Conservation (phyloP, 2,113 vertebrate genomes). For the Oophaga pumilio region DNA sequence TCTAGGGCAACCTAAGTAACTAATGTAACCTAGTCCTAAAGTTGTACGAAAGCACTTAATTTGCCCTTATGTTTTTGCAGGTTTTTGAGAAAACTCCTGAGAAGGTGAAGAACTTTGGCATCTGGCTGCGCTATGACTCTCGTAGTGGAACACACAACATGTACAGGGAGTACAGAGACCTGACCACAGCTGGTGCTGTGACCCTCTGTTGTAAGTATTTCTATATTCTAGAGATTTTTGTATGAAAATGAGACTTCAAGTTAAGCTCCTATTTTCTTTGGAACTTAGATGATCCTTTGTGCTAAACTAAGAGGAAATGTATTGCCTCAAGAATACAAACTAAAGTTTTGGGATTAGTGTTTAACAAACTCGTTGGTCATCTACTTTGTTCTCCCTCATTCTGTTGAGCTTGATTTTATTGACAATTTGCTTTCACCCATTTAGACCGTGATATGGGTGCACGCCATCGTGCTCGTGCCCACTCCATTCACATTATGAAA, state of each 20-base stretch:
- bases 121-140: conserved; percentile 98
- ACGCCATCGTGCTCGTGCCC: conserved; percentile 90
- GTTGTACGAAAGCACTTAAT: background rate
- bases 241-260: background rate
- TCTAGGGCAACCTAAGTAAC: no score
- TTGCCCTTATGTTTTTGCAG: conserved; percentile 65
- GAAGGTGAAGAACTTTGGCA: conserved; percentile 96
- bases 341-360: no score
- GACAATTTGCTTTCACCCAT: background rate
- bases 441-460: conserved; percentile 96
- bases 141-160: conserved; percentile 98
- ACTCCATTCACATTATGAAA: conserved; percentile 98
- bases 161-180: conserved; percentile 97
- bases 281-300: no score
- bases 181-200: conserved; percentile 93
- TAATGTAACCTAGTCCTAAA: no score
- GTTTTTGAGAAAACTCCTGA: conserved; percentile 92
- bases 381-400: no score
- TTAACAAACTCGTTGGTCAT: no score
- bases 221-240: background rate
- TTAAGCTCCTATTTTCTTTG: background rate
- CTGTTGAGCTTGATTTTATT: background rate
- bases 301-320: no score
- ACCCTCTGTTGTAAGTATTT: conserved; percentile 94
- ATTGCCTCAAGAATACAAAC: no score